Evolutionary conservation across 2,888 invertebrate genomes (phyloP), one percentile per base, ranked within the genome.

Genomic region (Papilio demoleus): DNA sequence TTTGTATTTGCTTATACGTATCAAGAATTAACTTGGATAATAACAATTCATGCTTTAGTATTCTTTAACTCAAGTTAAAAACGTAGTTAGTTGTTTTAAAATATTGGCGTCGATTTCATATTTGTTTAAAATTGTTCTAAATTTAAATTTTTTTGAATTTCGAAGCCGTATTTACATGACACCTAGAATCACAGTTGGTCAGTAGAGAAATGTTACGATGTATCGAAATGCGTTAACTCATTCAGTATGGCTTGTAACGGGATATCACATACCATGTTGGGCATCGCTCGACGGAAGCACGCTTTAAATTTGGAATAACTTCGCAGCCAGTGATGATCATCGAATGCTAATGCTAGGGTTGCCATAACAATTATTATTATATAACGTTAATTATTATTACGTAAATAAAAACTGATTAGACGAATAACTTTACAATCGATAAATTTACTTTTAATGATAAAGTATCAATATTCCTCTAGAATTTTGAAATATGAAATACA

Each of bases 221-320:
- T 47, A 47, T 47, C 24, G 36, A 31, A 68, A 59, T 24, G 31
- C 22, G 59, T 50, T 59, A 53, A 31, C 59, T 50, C 24, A 65
- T 65, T 64, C 60, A 22, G 34, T 68, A 59, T 65, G 36, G 38
- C 56, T 53, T 19, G 38, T 71, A 78, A 74, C 77, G 76, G 77
- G 72, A 79, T 77, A 74, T 73, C 59, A 70, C 75, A 72, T 65
- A 71, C 79, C 80, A 78, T 81, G 77, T 80, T 79, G 76, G 75
- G 79, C 75, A 81, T 80, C 78, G 73, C 70, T 71, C 73, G 76
- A 73, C 84, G 86, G 87, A 86, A 84, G 85, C 78, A 71, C 63
- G 73, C 77, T 71, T 83, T 83, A 83, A 84, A 81, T 87, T 85
- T 84, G 85, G 84, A 83, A 82, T 81, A 81, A 77, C 82, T 80